These are phyloP conservation scores for Campylomormyrus tamandua DNA, from an alignment of 2,113 vertebrate species.

Conservation along the genomic window DNA sequence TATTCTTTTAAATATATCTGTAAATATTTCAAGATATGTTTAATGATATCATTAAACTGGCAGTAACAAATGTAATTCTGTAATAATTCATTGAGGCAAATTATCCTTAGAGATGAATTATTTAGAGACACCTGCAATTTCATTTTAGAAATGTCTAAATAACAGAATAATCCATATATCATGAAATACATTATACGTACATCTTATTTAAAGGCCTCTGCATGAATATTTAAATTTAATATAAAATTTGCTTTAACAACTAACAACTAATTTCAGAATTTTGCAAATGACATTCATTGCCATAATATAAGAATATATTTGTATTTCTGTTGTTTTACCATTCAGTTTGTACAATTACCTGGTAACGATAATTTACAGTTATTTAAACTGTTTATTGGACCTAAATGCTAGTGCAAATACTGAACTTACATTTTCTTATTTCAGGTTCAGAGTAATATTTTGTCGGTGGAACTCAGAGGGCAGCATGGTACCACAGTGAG, in stretches of 20 bases:
- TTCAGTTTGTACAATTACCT: not conserved
- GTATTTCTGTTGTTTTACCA: not conserved
- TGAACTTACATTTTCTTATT: not conserved
- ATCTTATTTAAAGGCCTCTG: not conserved
- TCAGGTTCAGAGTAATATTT: not conserved
- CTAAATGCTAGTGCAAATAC: not conserved
- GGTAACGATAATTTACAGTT: not conserved
- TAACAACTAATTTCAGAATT: not conserved
- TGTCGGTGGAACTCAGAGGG: not conserved
- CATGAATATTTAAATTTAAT: not conserved
- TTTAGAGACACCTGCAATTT: not conserved
- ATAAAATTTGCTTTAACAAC: not conserved
- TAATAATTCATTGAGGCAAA: slow-evolving; percentile 3
- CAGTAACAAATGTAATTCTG: not conserved
- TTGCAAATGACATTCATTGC: not conserved
- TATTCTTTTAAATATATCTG: not conserved
- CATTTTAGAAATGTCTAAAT: slow-evolving; percentile 4
- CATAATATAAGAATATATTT: not conserved
- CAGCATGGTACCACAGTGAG: not conserved
- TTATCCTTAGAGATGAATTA: not conserved
- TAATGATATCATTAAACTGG: not conserved
- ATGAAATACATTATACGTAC: not conserved
- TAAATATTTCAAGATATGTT: not conserved
- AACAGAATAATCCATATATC: not conserved
- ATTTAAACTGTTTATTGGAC: not conserved